Percentiles rank a stretch among this genome's conserved stretches.
phyloP scores from a whole-genome alignment of 2,888 invertebrate genomes.

The Stegana nigrithorax region DNA sequence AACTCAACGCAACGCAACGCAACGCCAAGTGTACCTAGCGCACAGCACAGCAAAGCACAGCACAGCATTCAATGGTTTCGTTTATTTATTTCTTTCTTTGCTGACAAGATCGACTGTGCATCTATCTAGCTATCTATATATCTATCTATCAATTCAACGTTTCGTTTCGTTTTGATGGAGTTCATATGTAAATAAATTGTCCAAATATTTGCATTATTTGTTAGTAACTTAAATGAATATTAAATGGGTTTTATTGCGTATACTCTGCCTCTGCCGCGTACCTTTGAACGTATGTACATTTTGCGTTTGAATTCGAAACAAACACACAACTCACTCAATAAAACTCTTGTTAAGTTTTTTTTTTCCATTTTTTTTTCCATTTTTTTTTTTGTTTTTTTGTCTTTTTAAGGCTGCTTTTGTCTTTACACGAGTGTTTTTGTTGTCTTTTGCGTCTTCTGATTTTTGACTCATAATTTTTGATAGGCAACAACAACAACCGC shows the following conservation, averaged over 20 bases:
- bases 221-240: constrained; percentile 66
- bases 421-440: neutral
- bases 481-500: neutral
- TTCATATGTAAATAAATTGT: constrained; percentile 65
- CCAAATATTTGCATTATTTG: constrained; percentile 67
- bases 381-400: neutral
- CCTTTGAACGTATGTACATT: too few relatives aligned
- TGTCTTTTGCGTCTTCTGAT: neutral
- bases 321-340: too few relatives aligned
- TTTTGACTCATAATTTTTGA: too few relatives aligned
- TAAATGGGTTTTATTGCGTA: constrained; percentile 62
- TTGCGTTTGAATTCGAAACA: too few relatives aligned
- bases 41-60: too few relatives aligned
- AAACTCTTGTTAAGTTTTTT: constrained; percentile 56
- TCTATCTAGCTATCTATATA: constrained; percentile 21
- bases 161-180: constrained; percentile 55
- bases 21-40: too few relatives aligned
- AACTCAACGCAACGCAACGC: too few relatives aligned
- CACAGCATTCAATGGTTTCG: neutral
- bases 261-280: constrained; percentile 28
- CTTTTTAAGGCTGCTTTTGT: neutral
- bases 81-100: neutral
- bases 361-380: too few relatives aligned
- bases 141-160: constrained; percentile 57
- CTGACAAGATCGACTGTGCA: neutral